Evolutionary conservation across 1,140 invertebrate genomes (phyloP).

Genomic region (Neocloeon triangulifer): DNA sequence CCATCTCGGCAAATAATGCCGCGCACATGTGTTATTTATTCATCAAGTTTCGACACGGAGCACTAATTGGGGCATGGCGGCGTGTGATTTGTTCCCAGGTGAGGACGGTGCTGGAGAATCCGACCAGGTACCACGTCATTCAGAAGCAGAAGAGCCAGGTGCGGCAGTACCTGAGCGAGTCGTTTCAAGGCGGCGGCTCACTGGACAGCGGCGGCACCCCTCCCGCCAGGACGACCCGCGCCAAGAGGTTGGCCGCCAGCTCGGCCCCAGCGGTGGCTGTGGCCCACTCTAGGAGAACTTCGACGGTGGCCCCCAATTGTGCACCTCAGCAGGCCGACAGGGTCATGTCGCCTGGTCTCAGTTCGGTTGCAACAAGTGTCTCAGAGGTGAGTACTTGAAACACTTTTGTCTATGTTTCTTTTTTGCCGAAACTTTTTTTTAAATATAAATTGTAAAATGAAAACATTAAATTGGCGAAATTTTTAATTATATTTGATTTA

Average conservation of each 20-base stretch:
- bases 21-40: no score
- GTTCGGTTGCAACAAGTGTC: constrained; percentile 46
- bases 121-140: constrained; percentile 74
- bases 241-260: constrained; percentile 3
- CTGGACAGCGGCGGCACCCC: neutral
- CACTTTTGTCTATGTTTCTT: no score
- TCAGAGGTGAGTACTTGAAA: constrained; percentile 34
- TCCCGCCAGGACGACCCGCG: neutral
- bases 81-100: constrained; percentile 36
- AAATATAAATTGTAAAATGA: no score
- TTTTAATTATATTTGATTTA: no score
- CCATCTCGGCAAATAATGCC: no score
- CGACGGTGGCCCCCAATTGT: constrained; percentile 15
- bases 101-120: constrained; percentile 65
- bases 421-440: no score
- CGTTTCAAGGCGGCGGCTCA: constrained; percentile 20
- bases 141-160: constrained; percentile 78
- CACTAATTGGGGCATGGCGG: no score
- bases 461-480: no score
- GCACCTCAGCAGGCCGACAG: no score
- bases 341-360: constrained; percentile 42
- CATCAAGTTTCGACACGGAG: no score
- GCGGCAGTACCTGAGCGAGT: constrained; percentile 58
- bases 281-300: constrained; percentile 7
- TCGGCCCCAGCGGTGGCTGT: constrained; percentile 1